Evolutionary conservation across 1,140 invertebrate genomes (phyloP).

Genomic region (Heliconius hewitsoni): DNA sequence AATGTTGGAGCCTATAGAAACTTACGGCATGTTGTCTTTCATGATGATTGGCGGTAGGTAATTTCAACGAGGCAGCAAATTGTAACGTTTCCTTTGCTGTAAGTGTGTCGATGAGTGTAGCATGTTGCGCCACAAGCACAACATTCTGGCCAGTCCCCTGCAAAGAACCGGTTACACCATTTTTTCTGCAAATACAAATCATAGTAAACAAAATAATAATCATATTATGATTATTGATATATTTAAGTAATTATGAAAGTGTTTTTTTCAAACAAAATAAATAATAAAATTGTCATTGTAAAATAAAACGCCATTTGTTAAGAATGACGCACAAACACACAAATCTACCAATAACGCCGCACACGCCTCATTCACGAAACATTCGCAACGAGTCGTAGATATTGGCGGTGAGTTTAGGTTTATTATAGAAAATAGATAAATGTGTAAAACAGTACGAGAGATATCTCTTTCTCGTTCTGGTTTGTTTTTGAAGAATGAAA

Average conservation of each 20-base stretch:
- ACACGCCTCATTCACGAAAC: too few relatives aligned
- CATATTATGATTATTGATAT: neutral
- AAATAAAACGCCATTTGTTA: too few relatives aligned
- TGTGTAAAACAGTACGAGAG: too few relatives aligned
- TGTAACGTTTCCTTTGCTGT: constrained; percentile 85
- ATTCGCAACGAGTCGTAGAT: too few relatives aligned
- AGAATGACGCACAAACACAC: too few relatives aligned
- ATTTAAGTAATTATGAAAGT: neutral
- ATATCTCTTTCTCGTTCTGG: too few relatives aligned
- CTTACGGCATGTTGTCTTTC: constrained; percentile 55
- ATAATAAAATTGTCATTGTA: too few relatives aligned
- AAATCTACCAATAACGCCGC: too few relatives aligned
- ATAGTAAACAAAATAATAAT: neutral
- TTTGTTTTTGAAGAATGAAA: too few relatives aligned
- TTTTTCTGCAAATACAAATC: constrained; percentile 48
- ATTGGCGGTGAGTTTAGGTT: too few relatives aligned
- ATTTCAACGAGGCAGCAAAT: constrained; percentile 85
- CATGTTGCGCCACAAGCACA: constrained; percentile 86
- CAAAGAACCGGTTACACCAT: constrained; percentile 59
- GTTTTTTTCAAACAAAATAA: too few relatives aligned
- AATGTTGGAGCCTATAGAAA: constrained; percentile 12
- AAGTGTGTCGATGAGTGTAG: constrained; percentile 84
- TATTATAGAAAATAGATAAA: too few relatives aligned
- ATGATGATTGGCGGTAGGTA: constrained; percentile 54
- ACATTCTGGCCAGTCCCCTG: constrained; percentile 59